Evolutionary conservation across 2,888 invertebrate genomes (phyloP).

Genomic region (Plebejus argus): DNA sequence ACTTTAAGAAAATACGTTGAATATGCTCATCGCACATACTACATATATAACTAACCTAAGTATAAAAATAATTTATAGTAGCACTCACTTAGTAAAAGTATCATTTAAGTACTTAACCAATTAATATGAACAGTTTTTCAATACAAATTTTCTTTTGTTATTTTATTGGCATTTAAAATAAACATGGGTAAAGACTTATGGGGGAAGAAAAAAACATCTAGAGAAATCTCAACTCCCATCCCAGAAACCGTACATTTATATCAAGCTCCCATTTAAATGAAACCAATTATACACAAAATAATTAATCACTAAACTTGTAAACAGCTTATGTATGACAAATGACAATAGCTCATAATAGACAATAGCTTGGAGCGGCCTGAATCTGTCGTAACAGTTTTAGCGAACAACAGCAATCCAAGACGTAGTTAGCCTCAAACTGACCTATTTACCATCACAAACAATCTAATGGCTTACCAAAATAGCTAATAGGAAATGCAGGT

Average conservation of each 20-base stretch:
- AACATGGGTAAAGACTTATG: too few relatives aligned
- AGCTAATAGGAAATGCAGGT: neutral
- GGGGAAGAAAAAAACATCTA: too few relatives aligned
- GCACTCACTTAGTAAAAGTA: too few relatives aligned
- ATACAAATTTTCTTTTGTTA: too few relatives aligned
- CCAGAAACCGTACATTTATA: neutral
- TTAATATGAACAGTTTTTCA: too few relatives aligned
- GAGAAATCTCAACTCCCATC: too few relatives aligned
- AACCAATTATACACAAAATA: neutral
- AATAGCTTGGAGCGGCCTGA: neutral
- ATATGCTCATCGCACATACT: neutral
- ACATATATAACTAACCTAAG: too few relatives aligned
- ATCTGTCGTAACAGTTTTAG: conserved; percentile 3
- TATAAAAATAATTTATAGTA: too few relatives aligned
- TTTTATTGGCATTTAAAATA: too few relatives aligned
- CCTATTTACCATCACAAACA: conserved; percentile 11
- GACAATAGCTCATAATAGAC: neutral
- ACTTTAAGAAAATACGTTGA: neutral
- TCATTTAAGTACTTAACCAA: too few relatives aligned
- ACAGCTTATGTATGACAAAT: neutral
- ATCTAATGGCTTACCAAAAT: conserved; percentile 9
- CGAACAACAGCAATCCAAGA: conserved; percentile 12
- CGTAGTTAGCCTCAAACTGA: conserved; percentile 1
- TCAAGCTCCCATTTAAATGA: neutral
- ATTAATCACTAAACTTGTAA: neutral